These are phyloP conservation scores for Pelvicachromis taeniatus DNA, from an alignment of 2,113 vertebrate genomes.

Conservation along the genomic window DNA sequence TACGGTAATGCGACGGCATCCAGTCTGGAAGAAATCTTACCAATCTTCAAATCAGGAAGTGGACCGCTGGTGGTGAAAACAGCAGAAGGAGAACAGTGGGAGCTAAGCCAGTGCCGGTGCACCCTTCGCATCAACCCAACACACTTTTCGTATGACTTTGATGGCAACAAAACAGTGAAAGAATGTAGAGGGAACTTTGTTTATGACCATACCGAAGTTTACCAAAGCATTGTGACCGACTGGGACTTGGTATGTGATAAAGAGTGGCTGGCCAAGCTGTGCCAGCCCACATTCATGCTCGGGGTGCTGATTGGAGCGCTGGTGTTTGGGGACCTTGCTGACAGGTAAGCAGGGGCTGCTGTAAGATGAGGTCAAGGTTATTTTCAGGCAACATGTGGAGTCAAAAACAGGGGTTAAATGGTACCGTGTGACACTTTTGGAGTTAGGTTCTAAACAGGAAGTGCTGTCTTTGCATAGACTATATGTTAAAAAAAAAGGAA, in stretches of 20 bases:
- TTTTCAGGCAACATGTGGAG: not conserved
- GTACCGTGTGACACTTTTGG: not conserved
- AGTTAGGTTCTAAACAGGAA: not conserved
- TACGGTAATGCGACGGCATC: conserved; percentile 73
- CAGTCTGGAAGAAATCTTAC: conserved; percentile 76
- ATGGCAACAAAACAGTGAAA: conserved; percentile 74
- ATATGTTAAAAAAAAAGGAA: not conserved
- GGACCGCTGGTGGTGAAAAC: conserved; percentile 78
- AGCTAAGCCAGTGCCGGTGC: conserved; percentile 80
- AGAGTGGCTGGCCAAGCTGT: conserved; percentile 85
- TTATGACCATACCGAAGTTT: conserved; percentile 80
- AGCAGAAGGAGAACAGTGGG: conserved; percentile 83
- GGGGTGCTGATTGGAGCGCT: conserved; percentile 88
- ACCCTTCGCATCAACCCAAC: conserved; percentile 61
- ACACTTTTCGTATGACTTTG: conserved; percentile 71
- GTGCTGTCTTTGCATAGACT: not conserved
- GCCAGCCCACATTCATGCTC: conserved; percentile 89
- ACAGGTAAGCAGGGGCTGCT: conserved; percentile 77
- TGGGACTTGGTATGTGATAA: conserved; percentile 90
- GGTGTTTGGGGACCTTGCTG: conserved; percentile 87
- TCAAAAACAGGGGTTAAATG: not conserved
- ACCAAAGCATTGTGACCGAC: conserved; percentile 83
- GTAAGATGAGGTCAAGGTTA: not conserved
- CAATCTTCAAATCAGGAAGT: conserved; percentile 53
- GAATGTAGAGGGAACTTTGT: conserved; percentile 77